Conservation (phyloP, 1,140 invertebrate genomes). For the Rhyzopertha dominica region DNA sequence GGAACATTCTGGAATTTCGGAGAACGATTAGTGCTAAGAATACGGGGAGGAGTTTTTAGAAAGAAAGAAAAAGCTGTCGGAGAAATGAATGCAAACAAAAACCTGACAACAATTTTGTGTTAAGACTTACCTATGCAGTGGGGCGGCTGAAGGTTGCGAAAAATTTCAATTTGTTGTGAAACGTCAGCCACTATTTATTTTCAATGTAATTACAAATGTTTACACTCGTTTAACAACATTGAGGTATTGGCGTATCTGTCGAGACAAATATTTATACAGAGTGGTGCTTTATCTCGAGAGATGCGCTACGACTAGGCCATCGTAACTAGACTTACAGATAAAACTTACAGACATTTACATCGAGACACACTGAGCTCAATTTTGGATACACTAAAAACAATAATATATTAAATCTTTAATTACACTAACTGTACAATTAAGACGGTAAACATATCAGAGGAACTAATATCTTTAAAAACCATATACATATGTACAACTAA, state of each 20-base stretch:
- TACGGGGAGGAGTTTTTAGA: constrained; percentile 3
- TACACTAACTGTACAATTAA: no score
- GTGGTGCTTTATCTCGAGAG: constrained; percentile 12
- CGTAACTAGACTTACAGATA: constrained; percentile 8
- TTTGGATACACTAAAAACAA: no score
- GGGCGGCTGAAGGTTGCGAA: constrained; percentile 6
- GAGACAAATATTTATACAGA: no score
- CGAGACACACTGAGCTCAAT: no score
- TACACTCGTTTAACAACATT: constrained; percentile 3
- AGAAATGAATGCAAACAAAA: constrained; percentile 21
- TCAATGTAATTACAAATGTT: not conserved
- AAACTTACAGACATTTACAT: no score
- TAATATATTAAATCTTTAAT: no score
- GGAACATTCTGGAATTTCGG: constrained; percentile 45
- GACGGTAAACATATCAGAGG: no score
- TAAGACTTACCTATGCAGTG: constrained; percentile 26
- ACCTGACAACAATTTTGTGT: constrained; percentile 43
- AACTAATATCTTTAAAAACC: no score
- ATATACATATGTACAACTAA: no score
- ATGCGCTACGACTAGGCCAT: constrained; percentile 3
- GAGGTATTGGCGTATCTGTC: constrained; percentile 4
- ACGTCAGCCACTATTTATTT: not conserved
- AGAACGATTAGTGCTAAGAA: constrained; percentile 7
- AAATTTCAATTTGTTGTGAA: not conserved
- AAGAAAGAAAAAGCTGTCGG: constrained; percentile 17